These are phyloP conservation scores for Tichodroma muraria DNA, from an alignment of 2,113 vertebrate species.

Conservation along the genomic window DNA sequence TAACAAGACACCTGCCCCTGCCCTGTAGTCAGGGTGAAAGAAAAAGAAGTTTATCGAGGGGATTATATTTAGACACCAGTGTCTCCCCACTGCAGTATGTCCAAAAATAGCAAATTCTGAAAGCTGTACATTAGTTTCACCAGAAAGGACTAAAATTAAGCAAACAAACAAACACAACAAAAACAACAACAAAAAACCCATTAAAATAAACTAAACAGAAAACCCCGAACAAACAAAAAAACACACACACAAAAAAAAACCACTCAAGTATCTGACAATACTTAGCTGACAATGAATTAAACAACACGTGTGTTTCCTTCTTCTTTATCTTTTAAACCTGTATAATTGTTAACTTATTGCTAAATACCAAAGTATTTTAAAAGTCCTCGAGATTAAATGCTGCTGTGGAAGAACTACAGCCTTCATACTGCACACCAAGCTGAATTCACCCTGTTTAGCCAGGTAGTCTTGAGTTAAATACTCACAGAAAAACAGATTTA, in stretches of 20 bases:
- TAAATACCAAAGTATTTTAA: neutral
- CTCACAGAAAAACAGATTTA: neutral
- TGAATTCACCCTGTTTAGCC: neutral
- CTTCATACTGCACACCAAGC: neutral
- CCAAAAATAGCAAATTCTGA: neutral
- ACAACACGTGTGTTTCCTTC: neutral
- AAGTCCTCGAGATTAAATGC: neutral
- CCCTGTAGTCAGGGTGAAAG: neutral
- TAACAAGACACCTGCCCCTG: fast-evolving
- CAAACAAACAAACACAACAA: neutral
- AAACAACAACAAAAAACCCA: neutral
- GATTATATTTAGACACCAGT: neutral
- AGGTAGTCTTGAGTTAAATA: neutral
- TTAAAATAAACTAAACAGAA: neutral
- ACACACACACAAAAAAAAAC: no score
- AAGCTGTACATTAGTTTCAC: neutral
- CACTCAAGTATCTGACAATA: neutral
- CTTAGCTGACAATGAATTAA: neutral
- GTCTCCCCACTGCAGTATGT: neutral
- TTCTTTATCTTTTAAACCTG: neutral
- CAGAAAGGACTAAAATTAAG: neutral
- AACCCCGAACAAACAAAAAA: neutral
- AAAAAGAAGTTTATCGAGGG: neutral
- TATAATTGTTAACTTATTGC: neutral
- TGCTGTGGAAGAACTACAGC: neutral